Percentiles rank a stretch among this genome's conserved stretches.
Conservation (phyloP, 2,888 invertebrate species). For the Cephus pygmeus region DNA sequence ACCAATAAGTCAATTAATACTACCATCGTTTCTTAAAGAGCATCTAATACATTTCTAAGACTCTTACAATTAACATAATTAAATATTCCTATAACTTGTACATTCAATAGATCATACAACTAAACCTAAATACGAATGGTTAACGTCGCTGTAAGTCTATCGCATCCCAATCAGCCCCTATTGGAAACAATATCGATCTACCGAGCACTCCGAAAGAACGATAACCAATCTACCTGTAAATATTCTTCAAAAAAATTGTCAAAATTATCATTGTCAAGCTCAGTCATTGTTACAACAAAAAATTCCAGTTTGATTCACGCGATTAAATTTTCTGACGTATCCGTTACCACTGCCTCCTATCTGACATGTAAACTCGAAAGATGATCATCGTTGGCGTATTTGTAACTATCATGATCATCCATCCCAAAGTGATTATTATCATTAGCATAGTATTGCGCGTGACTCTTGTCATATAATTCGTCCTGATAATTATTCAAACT, state of each 20-base stretch:
- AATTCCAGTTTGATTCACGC: neutral
- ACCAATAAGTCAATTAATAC: neutral
- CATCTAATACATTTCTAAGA: neutral
- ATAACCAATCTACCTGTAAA: neutral
- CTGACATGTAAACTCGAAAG: neutral
- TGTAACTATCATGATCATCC: constrained; percentile 29
- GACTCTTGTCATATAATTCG: constrained; percentile 30
- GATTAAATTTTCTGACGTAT: neutral
- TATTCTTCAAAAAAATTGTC: neutral
- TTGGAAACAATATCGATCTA: neutral
- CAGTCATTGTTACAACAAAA: neutral
- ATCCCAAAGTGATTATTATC: constrained; percentile 20
- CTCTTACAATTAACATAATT: neutral
- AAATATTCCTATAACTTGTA: neutral
- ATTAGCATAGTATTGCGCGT: constrained; percentile 25
- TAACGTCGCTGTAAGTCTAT: neutral
- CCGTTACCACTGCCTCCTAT: neutral
- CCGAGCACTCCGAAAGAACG: neutral
- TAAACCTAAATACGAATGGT: neutral
- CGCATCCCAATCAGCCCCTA: neutral
- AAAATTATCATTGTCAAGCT: neutral
- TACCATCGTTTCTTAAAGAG: neutral
- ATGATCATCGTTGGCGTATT: constrained; percentile 12
- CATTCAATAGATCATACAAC: neutral
- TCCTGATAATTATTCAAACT: constrained; percentile 35